Evolutionary conservation across 2,797 vertebrate species (phyloP).

Genomic region (Coilia nasus): DNA sequence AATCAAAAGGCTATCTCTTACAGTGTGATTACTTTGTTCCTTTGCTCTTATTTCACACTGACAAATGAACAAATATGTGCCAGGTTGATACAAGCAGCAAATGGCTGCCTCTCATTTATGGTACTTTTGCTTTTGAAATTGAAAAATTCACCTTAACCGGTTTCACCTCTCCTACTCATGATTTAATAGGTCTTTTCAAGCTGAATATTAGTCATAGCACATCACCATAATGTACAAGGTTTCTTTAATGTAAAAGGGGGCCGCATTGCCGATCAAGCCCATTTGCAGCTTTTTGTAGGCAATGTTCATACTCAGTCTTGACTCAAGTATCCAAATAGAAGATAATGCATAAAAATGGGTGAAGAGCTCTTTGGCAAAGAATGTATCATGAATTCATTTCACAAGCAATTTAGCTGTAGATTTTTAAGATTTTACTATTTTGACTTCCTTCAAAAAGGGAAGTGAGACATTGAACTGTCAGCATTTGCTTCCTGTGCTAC

Average conservation of each 20-base stretch:
- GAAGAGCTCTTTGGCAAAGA: background rate
- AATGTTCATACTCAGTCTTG: background rate
- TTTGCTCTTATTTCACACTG: background rate
- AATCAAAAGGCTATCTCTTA: conserved; percentile 12
- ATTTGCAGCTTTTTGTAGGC: background rate
- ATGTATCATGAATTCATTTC: background rate
- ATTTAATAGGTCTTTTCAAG: background rate
- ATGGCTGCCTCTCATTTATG: background rate
- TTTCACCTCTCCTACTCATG: background rate
- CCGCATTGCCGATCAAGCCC: background rate
- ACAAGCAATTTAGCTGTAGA: background rate
- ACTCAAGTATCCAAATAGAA: background rate
- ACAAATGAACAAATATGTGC: background rate
- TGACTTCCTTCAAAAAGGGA: conserved; percentile 35
- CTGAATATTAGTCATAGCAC: background rate
- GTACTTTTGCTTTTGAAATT: background rate
- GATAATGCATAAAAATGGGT: too few species aligned
- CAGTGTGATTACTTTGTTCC: background rate
- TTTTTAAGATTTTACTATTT: background rate
- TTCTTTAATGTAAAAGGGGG: background rate
- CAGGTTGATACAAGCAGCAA: background rate
- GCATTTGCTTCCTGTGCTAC: conserved; percentile 50
- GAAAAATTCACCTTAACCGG: background rate
- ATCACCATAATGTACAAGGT: background rate
- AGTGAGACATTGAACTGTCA: conserved; percentile 56